phyloP scores from a whole-genome alignment of 2,113 vertebrate species.

The Dicerorhinus sumatrensis region DNA sequence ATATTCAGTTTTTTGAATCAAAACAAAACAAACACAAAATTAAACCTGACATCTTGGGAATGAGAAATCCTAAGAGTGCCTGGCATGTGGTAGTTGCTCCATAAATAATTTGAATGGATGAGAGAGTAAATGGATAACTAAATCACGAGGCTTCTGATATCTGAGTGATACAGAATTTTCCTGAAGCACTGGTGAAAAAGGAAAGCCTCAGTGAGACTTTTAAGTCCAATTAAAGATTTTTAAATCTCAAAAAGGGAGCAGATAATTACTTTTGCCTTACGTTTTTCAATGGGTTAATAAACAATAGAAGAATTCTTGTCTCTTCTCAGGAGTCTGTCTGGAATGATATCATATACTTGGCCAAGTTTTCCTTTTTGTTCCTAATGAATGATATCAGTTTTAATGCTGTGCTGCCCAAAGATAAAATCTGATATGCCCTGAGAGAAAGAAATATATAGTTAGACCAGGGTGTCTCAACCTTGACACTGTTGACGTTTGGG shows the following conservation, averaged over 20 bases:
- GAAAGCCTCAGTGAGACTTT: neutral
- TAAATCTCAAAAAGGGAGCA: slow-evolving; percentile 27
- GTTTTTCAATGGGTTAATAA: neutral
- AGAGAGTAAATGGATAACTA: neutral
- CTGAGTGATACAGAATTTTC: neutral
- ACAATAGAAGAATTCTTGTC: neutral
- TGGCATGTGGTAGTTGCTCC: neutral
- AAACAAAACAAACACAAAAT: slow-evolving; percentile 44
- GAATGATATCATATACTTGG: neutral
- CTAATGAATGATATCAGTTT: neutral
- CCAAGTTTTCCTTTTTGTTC: slow-evolving; percentile 32
- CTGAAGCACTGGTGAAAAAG: neutral
- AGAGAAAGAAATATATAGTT: neutral
- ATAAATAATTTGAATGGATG: slow-evolving; percentile 27
- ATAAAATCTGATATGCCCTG: neutral
- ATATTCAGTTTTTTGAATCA: slow-evolving; percentile 33
- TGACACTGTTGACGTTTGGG: neutral
- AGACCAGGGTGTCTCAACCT: neutral
- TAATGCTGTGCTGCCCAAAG: neutral
- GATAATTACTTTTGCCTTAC: neutral
- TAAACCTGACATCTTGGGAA: slow-evolving; percentile 19
- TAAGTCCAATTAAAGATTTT: slow-evolving; percentile 12
- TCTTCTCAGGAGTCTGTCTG: neutral
- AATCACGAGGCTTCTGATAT: neutral
- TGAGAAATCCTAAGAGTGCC: neutral